A percentile compares a stretch with the other conserved stretches of the same genome.
phyloP scores from a whole-genome alignment of 2,113 vertebrate species.

The Alectura lathami region DNA sequence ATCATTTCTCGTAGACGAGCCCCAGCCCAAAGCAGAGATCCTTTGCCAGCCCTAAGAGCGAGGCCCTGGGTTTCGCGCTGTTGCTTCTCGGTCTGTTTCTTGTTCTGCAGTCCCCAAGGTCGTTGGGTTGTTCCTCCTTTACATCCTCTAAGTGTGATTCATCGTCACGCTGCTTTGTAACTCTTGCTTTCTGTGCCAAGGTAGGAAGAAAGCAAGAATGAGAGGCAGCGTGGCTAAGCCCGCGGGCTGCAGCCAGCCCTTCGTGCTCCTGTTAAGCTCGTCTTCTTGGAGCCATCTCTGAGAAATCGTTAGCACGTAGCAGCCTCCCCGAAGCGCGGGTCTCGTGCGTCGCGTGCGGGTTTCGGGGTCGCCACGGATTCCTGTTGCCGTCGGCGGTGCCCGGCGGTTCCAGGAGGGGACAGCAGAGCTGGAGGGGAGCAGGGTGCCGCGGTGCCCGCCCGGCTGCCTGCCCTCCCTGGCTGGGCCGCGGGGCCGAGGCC shows the following conservation, averaged over 20 bases:
- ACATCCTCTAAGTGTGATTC: background rate
- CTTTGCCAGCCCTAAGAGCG: background rate
- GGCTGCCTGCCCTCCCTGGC: no score
- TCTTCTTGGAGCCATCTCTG: fast-evolving
- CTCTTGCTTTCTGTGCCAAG: background rate
- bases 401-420: background rate
- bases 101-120: background rate
- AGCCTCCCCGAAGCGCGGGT: fast-evolving
- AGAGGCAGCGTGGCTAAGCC: fast-evolving
- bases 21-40: background rate
- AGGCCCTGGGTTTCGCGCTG: fast-evolving
- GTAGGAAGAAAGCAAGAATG: background rate
- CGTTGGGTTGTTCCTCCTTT: background rate
- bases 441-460: fast-evolving
- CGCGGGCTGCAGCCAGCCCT: fast-evolving
- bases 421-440: fast-evolving
- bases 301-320: fast-evolving
- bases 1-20: background rate
- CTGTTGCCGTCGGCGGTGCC: background rate
- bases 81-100: background rate
- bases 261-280: fast-evolving
- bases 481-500: no score
- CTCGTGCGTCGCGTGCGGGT: fast-evolving
- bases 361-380: background rate
- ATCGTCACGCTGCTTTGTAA: background rate